phyloP scores from a whole-genome alignment of 2,797 vertebrate genomes.

The Oceanodroma leucorhoa region DNA sequence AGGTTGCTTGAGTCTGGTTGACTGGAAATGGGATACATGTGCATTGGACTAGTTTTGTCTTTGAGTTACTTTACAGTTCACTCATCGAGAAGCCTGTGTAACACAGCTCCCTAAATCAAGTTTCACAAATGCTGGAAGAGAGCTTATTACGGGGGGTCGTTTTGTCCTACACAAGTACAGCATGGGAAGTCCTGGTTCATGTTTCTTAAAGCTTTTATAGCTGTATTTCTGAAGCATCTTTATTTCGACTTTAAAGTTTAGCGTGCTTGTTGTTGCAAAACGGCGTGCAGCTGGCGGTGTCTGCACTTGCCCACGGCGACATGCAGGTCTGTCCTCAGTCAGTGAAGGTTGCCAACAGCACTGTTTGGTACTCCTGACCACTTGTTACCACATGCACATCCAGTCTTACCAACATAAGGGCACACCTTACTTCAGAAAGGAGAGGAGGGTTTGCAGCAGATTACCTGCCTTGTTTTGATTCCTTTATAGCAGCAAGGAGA shows the following conservation, averaged over 20 bases:
- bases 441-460: neutral
- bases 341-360: neutral
- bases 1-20: neutral
- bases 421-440: neutral
- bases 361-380: neutral
- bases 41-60: neutral
- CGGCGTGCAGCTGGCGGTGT: fast-evolving
- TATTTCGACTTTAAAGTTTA: neutral
- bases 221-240: neutral
- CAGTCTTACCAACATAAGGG: fast-evolving
- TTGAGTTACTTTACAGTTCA: neutral
- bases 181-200: neutral
- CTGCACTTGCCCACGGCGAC: fast-evolving
- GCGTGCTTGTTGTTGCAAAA: neutral
- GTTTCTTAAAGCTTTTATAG: neutral
- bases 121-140: neutral
- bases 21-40: neutral
- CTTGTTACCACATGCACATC: fast-evolving
- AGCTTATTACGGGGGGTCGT: neutral
- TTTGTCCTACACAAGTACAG: neutral
- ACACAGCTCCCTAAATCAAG: neutral
- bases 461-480: neutral
- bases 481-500: neutral
- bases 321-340: neutral
- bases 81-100: neutral